phyloP scores from a whole-genome alignment of 2,797 vertebrate genomes.

The Philypnodon macrostomus region DNA sequence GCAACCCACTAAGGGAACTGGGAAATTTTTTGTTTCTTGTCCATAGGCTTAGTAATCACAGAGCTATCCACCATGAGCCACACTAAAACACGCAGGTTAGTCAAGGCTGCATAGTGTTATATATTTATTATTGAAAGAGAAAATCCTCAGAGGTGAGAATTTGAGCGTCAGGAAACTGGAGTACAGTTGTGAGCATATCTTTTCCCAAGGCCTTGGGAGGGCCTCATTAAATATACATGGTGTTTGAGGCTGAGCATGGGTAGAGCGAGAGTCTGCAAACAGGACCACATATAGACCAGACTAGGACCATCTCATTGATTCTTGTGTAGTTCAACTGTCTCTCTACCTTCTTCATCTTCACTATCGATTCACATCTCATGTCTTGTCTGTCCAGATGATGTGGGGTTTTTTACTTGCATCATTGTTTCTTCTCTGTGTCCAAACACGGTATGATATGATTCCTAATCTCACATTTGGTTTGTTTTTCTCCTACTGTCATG shows the following conservation, averaged over 20 bases:
- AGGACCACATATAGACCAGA: constrained; percentile 30
- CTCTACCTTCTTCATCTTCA: constrained; percentile 6
- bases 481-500: no score
- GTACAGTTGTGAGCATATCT: constrained; percentile 56
- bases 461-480: no score
- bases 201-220: constrained; percentile 68
- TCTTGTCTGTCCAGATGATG: neutral
- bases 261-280: constrained; percentile 69
- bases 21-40: no score
- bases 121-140: constrained; percentile 2
- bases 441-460: no score
- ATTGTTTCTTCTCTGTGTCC: no score
- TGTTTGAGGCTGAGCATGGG: constrained; percentile 67
- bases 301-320: constrained; percentile 26
- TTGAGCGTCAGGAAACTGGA: constrained; percentile 22
- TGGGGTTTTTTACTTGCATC: no score
- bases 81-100: no score
- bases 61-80: no score
- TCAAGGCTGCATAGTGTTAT: neutral
- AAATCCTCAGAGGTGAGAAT: constrained; percentile 13
- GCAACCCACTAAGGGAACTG: no score
- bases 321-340: constrained; percentile 18
- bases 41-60: no score
- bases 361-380: constrained; percentile 1
- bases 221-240: constrained; percentile 73